Conservation (phyloP, 1,140 invertebrate genomes). For the Oscheius sp. region DNA sequence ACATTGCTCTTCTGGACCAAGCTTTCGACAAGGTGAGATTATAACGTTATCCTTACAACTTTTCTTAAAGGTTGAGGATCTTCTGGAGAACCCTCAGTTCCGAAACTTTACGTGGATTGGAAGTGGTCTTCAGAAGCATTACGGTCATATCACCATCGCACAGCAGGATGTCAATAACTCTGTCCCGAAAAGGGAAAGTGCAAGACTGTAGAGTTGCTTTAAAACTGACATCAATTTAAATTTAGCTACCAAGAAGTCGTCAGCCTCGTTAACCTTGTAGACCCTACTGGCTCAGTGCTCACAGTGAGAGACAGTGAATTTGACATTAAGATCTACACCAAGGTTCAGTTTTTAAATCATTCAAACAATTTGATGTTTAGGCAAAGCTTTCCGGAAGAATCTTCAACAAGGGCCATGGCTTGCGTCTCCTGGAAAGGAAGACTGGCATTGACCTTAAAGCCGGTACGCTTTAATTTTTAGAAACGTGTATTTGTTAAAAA, state of each 20-base stretch:
- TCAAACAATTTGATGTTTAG: neutral
- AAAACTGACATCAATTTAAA: neutral
- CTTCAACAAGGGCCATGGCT: slow-evolving; percentile 46
- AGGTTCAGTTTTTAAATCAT: neutral
- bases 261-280: slow-evolving; percentile 39
- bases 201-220: neutral
- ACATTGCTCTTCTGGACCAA: slow-evolving; percentile 31
- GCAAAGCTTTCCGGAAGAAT: slow-evolving; percentile 41
- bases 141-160: slow-evolving; percentile 44
- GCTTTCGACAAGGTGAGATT: slow-evolving; percentile 29
- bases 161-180: slow-evolving; percentile 42
- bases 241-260: slow-evolving; percentile 30
- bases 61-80: slow-evolving; percentile 38
- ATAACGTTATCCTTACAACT: neutral
- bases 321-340: slow-evolving; percentile 42
- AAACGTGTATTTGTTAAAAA: no score
- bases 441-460: slow-evolving; percentile 35
- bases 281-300: slow-evolving; percentile 35
- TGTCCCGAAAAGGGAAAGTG: slow-evolving; percentile 15
- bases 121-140: slow-evolving; percentile 44
- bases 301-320: slow-evolving; percentile 36
- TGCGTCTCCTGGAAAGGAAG: slow-evolving; percentile 24
- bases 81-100: slow-evolving; percentile 39
- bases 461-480: neutral
- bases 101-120: slow-evolving; percentile 46